These are phyloP conservation scores for Callopanchax toddi DNA, from an alignment of 2,113 vertebrate species.

Conservation along the genomic window DNA sequence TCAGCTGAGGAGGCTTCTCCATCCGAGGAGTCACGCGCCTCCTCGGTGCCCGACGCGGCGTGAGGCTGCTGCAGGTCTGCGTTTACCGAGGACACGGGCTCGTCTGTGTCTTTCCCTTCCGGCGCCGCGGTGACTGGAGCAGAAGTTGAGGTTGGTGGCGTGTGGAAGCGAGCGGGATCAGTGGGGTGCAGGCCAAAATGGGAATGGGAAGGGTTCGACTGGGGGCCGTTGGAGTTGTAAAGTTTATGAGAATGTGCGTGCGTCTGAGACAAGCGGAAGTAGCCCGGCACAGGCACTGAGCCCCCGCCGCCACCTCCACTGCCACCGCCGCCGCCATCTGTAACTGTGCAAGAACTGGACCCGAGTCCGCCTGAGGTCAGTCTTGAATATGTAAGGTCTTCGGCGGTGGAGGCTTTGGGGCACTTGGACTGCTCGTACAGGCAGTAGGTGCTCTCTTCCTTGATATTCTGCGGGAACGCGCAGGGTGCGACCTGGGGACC, in stretches of 20 bases:
- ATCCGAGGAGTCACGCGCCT: slow-evolving; percentile 87
- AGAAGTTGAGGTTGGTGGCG: slow-evolving; percentile 83
- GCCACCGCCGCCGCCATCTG: slow-evolving; percentile 54
- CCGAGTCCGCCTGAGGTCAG: slow-evolving; percentile 83
- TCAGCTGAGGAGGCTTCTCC: slow-evolving; percentile 92
- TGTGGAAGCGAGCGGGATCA: slow-evolving; percentile 87
- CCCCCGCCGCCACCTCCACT: slow-evolving; percentile 52
- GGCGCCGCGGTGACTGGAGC: slow-evolving; percentile 77
- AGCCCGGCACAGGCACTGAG: slow-evolving; percentile 95
- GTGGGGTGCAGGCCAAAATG: slow-evolving; percentile 82
- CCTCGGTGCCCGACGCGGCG: slow-evolving; percentile 81
- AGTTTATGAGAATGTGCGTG: slow-evolving; percentile 91
- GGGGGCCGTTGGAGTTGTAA: slow-evolving; percentile 83
- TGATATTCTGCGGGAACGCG: slow-evolving; percentile 94
- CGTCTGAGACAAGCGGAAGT: slow-evolving; percentile 98
- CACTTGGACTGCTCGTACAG: slow-evolving; percentile 95
- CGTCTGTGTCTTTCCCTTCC: slow-evolving; percentile 83
- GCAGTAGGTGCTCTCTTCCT: slow-evolving; percentile 97
- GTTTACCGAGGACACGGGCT: slow-evolving; percentile 87
- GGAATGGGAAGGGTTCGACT: slow-evolving; percentile 85
- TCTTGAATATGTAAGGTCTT: slow-evolving; percentile 88
- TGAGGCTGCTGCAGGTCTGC: slow-evolving; percentile 81
- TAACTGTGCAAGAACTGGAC: slow-evolving; percentile 83
- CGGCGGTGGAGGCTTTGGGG: slow-evolving; percentile 85
- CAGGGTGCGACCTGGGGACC: slow-evolving; percentile 87